These are phyloP conservation scores for Solea senegalensis DNA, from an alignment of 2,113 vertebrate species.

Conservation along the genomic window DNA sequence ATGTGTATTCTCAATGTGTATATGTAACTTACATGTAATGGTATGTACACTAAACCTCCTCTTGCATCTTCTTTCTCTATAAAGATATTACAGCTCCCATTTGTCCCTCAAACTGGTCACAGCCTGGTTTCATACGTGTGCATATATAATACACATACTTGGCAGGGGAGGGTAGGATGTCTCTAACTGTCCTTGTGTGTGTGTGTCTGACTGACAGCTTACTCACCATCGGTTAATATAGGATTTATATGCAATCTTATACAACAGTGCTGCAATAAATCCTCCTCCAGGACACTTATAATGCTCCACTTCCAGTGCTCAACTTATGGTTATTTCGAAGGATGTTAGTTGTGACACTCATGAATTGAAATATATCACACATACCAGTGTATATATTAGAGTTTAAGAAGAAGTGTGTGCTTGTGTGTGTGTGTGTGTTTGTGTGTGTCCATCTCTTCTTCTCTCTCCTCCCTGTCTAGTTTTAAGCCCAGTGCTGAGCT, in stretches of 20 bases:
- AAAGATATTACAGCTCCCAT: too few relatives aligned
- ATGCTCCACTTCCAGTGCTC: neutral
- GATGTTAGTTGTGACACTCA: neutral
- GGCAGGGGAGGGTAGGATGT: slow-evolving; percentile 48
- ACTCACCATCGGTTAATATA: slow-evolving; percentile 47
- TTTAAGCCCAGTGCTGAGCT: slow-evolving; percentile 66
- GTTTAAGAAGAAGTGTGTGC: neutral
- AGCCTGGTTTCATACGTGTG: neutral
- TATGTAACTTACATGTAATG: too few relatives aligned
- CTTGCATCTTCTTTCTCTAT: too few relatives aligned
- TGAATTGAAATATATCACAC: neutral
- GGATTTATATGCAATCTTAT: slow-evolving; percentile 37
- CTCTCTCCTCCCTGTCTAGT: slow-evolving; percentile 36
- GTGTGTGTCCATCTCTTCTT: slow-evolving; percentile 24
- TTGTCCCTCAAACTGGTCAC: neutral
- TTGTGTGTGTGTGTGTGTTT: slow-evolving; percentile 7
- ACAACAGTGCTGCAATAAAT: neutral
- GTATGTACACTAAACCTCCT: too few relatives aligned
- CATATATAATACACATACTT: neutral
- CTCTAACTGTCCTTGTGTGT: slow-evolving; percentile 65
- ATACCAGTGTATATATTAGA: neutral
- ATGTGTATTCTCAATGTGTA: too few relatives aligned
- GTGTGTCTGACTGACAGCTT: slow-evolving; percentile 65
- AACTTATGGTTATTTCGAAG: slow-evolving; percentile 4
- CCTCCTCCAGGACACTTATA: neutral